These are phyloP conservation scores for Ypsolopha scabrella DNA, from an alignment of 2,888 invertebrate genomes.

Conservation along the genomic window DNA sequence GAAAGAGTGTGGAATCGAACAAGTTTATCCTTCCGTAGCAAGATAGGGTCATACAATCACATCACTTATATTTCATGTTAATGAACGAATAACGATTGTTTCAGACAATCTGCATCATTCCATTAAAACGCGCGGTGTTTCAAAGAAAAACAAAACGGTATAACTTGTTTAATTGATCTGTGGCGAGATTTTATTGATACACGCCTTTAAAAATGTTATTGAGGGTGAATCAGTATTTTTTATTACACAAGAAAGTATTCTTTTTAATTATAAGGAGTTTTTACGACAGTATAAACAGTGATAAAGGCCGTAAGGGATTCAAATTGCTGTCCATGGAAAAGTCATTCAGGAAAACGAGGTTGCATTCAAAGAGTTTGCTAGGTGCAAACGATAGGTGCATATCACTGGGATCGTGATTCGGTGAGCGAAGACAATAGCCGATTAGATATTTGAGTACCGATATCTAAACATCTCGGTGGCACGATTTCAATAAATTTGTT, in stretches of 20 bases:
- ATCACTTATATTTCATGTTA: too few species aligned
- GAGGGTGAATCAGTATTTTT: too few species aligned
- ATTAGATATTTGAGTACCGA: conserved; percentile 47
- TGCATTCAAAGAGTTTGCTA: background rate
- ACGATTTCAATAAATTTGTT: conserved; percentile 64
- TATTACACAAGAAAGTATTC: too few species aligned
- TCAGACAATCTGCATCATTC: background rate
- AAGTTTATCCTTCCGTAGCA: too few species aligned
- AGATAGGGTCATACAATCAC: too few species aligned
- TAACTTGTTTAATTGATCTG: conserved; percentile 11
- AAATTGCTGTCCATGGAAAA: too few species aligned
- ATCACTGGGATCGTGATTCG: conserved; percentile 51
- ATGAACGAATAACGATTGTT: background rate
- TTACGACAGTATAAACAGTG: too few species aligned
- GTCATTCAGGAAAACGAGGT: too few species aligned
- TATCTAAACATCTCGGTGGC: conserved; percentile 26
- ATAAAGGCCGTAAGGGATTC: too few species aligned
- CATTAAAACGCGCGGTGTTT: conserved; percentile 3
- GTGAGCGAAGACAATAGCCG: conserved; percentile 46
- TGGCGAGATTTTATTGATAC: conserved; percentile 13
- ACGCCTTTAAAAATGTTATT: conserved; percentile 7
- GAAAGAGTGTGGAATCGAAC: too few species aligned
- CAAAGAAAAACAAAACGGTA: background rate
- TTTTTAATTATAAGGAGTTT: too few species aligned
- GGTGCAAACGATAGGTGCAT: conserved; percentile 23